Percentiles rank a stretch among this genome's conserved stretches.
These are phyloP conservation scores for Ladona fulva DNA, from an alignment of 1,140 invertebrate genomes.

Conservation along the genomic window DNA sequence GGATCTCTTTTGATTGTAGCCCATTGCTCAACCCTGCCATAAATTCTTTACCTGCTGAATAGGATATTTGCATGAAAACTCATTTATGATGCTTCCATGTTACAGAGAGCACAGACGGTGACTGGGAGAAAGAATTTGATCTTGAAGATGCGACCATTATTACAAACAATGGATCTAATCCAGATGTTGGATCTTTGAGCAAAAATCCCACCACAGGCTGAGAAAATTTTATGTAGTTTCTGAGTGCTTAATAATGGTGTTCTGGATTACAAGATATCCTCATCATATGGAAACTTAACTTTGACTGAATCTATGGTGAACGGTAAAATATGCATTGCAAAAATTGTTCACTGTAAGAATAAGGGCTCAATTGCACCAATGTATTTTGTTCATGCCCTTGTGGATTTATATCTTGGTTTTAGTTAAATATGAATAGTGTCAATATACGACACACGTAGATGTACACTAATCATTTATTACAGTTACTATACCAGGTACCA, in stretches of 20 bases:
- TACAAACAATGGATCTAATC: not conserved
- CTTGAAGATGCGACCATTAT: slow-evolving; percentile 25
- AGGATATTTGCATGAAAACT: no score
- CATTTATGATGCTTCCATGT: not conserved
- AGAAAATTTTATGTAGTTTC: not conserved
- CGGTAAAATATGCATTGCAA: not conserved
- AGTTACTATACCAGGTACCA: not conserved
- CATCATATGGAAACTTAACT: not conserved
- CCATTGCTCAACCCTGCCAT: no score
- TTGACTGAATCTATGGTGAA: not conserved
- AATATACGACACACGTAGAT: not conserved
- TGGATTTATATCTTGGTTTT: not conserved
- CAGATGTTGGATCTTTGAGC: not conserved
- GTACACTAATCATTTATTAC: not conserved
- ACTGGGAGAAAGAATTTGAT: slow-evolving; percentile 30
- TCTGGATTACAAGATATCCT: not conserved
- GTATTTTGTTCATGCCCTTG: not conserved
- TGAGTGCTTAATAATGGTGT: not conserved
- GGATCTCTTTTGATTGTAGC: no score
- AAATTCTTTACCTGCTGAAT: no score
- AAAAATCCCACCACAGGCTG: not conserved
- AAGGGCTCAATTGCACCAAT: not conserved
- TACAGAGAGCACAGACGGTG: slow-evolving; percentile 25
- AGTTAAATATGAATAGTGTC: not conserved
- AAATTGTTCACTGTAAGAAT: not conserved